phyloP scores from a whole-genome alignment of 2,888 invertebrate genomes.

The Orthonychiurus folsomi region DNA sequence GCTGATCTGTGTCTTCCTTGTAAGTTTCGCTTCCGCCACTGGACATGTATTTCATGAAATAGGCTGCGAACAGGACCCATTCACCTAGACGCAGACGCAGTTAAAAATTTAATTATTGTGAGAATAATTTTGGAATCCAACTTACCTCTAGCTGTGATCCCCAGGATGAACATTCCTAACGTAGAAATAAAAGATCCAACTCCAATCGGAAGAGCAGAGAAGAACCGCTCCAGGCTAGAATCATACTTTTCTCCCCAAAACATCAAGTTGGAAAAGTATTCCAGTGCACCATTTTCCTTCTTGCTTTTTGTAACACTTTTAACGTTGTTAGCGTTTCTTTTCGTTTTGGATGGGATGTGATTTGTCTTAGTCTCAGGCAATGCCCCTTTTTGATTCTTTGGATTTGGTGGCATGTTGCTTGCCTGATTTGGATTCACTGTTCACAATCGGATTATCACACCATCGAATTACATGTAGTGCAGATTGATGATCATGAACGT shows the following conservation, averaged over 20 bases:
- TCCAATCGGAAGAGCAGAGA: constrained; percentile 51
- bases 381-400: not conserved
- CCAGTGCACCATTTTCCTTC: not conserved
- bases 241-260: constrained; percentile 55
- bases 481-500: too few species aligned
- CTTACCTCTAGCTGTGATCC: constrained; percentile 56
- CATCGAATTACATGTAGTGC: too few species aligned
- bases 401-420: not conserved
- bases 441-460: too few species aligned
- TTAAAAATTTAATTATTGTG: not conserved
- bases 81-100: constrained; percentile 51
- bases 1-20: constrained; percentile 30
- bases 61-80: constrained; percentile 58
- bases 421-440: not conserved
- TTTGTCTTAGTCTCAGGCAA: too few species aligned
- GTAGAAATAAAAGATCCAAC: constrained; percentile 52
- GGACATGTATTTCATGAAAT: constrained; percentile 53
- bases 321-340: not conserved
- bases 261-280: constrained; percentile 23
- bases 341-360: not conserved
- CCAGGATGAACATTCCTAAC: constrained; percentile 54
- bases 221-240: constrained; percentile 50
- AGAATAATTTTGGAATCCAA: not conserved
- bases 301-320: not conserved
- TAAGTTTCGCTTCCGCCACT: constrained; percentile 31